Base-by-base conservation (phyloP, 2,113 vertebrate species). In the Cryptoleucopteryx plumbea region DNA sequence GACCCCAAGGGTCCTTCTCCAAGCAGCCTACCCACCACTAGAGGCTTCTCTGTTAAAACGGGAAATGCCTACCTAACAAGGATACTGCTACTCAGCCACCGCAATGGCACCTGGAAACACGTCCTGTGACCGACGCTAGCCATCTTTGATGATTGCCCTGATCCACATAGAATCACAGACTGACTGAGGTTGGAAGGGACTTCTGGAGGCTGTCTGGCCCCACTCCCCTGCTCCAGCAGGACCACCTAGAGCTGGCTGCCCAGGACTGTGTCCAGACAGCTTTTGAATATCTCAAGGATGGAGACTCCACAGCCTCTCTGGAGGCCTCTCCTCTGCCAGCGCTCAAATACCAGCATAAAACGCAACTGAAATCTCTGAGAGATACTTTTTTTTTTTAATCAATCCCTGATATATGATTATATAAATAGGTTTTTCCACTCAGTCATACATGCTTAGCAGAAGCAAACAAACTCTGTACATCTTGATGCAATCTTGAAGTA, bases 61-160 rank as follows among this genome's bases (percentile, higher is more conserved):
- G 29, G 7, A 38, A 63, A 63, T 16, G 16, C 13, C 48, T 38
- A 26, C 20, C 36, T 31, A 58, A 34, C 13, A 68, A 15, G 31
- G 59, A 48, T 12, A 73, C n/a, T 42, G 9, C 36, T 45, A 38
- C 23, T 38, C 47, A 52, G 29, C 53, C 21, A 50, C 16, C 0
- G 0, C 42, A 16, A 10, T 4, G 18, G 34, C 11, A 31, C 42
- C 9, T n/a, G 11, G 50, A 58, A 62, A 70, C 22, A 13, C 1
- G 6, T 27, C 40, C 53, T 66, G 7, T 10, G 16, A 72, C 34
- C 0, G 1, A 52, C 7, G 17, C 13, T 3, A 17, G 47, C 13
- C 16, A 29, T 23, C 40, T 80, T 14, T 59, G 38, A 65, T 17
- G 13, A 81, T 1, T 4, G 4, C 6, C 31, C 68, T 25, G 31